phyloP scores from a whole-genome alignment of 2,113 vertebrate species.

The Periophthalmus modestus region DNA sequence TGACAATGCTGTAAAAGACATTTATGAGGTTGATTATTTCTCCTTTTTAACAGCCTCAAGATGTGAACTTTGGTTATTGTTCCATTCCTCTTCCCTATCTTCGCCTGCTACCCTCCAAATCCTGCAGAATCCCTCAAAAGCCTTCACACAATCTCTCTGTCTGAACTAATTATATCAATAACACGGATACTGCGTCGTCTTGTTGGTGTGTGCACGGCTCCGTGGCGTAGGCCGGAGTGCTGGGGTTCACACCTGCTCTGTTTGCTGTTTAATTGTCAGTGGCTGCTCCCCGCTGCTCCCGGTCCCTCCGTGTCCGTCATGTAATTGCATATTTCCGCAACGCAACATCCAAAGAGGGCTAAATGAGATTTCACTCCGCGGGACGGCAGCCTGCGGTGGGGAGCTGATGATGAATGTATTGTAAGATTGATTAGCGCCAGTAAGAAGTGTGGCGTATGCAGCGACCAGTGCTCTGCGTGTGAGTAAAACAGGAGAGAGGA shows the following conservation, averaged over 20 bases:
- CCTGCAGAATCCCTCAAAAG: not conserved
- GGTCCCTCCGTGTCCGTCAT: conserved; percentile 65
- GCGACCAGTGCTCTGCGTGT: conserved; percentile 57
- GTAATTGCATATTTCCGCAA: conserved; percentile 70
- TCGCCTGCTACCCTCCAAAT: not conserved
- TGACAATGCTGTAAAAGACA: no score
- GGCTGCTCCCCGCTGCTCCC: conserved; percentile 59
- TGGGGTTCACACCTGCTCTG: conserved; percentile 66
- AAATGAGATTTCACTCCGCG: conserved; percentile 76
- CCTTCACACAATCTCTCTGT: not conserved
- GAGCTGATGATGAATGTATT: conserved; percentile 83
- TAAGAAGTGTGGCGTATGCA: conserved; percentile 71
- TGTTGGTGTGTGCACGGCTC: conserved; percentile 13
- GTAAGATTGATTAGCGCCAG: conserved; percentile 87
- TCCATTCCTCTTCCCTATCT: not conserved
- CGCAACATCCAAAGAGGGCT: conserved; percentile 70
- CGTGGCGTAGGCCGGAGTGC: not conserved
- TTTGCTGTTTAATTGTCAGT: conserved; percentile 71
- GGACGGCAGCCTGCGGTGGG: conserved; percentile 64
- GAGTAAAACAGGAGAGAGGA: conserved; percentile 19
- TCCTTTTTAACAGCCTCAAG: no score
- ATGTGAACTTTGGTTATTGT: not conserved
- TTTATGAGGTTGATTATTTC: no score
- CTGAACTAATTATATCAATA: conserved; percentile 5
- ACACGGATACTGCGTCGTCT: conserved; percentile 13